Evolutionary conservation across 2,797 vertebrate genomes (phyloP).

Genomic region (Oceanodroma leucorhoa): DNA sequence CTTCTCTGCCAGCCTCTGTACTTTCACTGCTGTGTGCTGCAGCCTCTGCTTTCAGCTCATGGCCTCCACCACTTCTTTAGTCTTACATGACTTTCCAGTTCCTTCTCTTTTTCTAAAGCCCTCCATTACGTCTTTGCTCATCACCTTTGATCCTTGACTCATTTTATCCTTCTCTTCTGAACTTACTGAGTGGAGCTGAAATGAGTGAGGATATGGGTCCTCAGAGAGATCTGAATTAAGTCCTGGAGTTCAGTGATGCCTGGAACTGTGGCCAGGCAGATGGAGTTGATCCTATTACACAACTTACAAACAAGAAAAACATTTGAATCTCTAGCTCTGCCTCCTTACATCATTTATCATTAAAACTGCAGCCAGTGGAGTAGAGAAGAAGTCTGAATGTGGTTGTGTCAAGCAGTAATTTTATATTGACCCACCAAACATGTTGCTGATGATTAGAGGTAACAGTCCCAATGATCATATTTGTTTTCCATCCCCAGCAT

Average conservation of each 20-base stretch:
- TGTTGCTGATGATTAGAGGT: neutral
- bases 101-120: neutral
- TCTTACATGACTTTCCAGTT: neutral
- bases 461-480: neutral
- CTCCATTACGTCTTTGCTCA: neutral
- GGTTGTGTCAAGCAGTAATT: neutral
- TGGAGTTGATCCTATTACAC: slow-evolving; percentile 20
- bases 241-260: neutral
- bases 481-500: neutral
- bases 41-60: neutral
- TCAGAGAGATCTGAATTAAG: slow-evolving; percentile 24
- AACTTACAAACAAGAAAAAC: neutral
- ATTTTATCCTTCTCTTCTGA: slow-evolving; percentile 21
- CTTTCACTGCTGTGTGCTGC: neutral
- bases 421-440: neutral
- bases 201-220: neutral
- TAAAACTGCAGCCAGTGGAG: neutral
- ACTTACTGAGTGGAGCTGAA: slow-evolving; percentile 25
- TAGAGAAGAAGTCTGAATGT: neutral
- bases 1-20: neutral
- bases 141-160: slow-evolving; percentile 53
- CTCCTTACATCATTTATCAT: neutral
- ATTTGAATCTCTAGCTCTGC: neutral
- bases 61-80: neutral
- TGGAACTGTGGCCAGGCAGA: slow-evolving; percentile 40